Evolutionary conservation across 92 coral and sea anemone genomes (phyloP), one percentile per base, ranked within the genome.

Genomic region (Pocillopora meandrina): DNA sequence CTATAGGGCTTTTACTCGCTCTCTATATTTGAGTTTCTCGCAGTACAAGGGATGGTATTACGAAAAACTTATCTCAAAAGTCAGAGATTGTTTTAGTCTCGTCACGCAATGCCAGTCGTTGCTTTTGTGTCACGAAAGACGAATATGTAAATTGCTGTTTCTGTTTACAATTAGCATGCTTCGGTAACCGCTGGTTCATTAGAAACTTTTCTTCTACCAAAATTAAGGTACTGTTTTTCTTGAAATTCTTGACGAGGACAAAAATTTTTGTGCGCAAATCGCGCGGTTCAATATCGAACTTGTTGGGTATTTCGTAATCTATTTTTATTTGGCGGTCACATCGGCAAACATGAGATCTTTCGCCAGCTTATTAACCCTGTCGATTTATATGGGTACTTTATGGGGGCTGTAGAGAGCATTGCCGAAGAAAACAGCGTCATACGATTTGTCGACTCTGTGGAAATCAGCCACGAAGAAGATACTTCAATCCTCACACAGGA

Each of bases 381-480:
- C n/a, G 56, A 42, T 76, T 61, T 55, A 16, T 9, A 47, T 47
- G 13, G 74, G 17, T 10, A 73, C 55, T 84, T 65, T 21, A 84
- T 75, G 82, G 87, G 88, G 21, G 76, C 87, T 57, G 76, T 31
- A 64, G 87, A 75, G 34, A 84, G 87, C 67, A 34, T 23, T 18
- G 58, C 65, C 15, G 82, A 75, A 8, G 75, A 75, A 65, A 56
- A 70, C 68, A 69, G 81, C n/a, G 42, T 84, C 42, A 35, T 75
- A 64, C n/a, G 76, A 68, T 84, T 84, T 35, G 87, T 65, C 47
- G 87, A 84, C 67, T 61, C 69, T 19, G 87, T 49, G 35, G 68
- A 76, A 18, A 68, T 65, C 67, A 65, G 81, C 36, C 60, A 84
- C 35, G 82, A 75, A 14, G 34, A 84, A 20, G 74, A 55, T 64